Evolutionary conservation across 2,888 invertebrate species (phyloP), one percentile per base, ranked within the genome.

Genomic region (Smittia aterrima): DNA sequence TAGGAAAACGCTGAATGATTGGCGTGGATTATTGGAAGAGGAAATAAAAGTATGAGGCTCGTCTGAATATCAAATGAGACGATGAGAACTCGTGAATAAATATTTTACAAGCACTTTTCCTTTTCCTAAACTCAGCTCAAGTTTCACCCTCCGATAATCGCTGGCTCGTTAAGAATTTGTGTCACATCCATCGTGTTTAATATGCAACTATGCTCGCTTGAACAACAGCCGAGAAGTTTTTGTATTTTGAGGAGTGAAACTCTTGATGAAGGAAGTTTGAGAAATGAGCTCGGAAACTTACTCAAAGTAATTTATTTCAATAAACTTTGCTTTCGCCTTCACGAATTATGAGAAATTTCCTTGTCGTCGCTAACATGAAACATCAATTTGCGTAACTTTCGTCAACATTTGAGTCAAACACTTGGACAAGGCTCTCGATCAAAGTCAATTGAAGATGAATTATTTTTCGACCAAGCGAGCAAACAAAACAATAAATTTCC

Each of bases 151-250:
- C 18, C 18, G 18, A 18, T 22, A 20, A 20, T 58, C 22, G 58
- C 58, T 22, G 16, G 18, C 9, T 58, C 58, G 18, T 58, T 58
- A 58, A 58, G 58, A 18, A 58, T 58, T 58, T 58, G 58, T 58
- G 58, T 58, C 58, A 58, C 58, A 58, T 58, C 18, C 58, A 58
- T 18, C 22, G 16, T 58, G 58, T 22, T 58, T 58, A 20, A 58
- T 58, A 58, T 58, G 58, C 58, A 58, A 58, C 20, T 58, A 47
- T 47, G 47, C 16, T 47, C 16, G 47, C 16, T 11, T 47, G 47
- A 58, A 58, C 53, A 47, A 47, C 53, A 47, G 53, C 53, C n/a
- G n/a, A 16, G n/a, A 47, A 18, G 53, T 13, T 47, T 18, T 47
- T 47, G 53, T 47, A 47, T 47, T 13, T 13, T 18, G 53, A 47